Evolutionary conservation across 2,797 vertebrate genomes (phyloP), one percentile per base, ranked within the genome.

Genomic region (Fistularia commersonii): DNA sequence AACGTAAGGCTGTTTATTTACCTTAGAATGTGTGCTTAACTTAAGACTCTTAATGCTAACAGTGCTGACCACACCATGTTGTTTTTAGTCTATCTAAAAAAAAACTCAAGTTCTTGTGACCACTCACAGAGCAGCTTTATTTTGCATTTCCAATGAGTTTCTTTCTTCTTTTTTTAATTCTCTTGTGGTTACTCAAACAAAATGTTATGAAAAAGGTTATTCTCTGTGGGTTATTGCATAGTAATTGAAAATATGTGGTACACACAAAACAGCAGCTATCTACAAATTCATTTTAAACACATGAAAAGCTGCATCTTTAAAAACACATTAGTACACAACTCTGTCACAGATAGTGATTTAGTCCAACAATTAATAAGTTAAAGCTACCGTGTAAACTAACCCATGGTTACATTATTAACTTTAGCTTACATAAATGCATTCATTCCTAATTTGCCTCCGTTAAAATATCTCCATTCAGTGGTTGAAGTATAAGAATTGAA

Each of bases 191-290:
- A 34, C 13, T 40, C 7, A 14, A 37, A 59, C 13, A 50, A 32
- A 15, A 13, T 41, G 66, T 54, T 42, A 65, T 42, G 6, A 6
- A 11, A 65, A 58, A 54, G n/a, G 32, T 57, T 43, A 50, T 6
- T 54, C 8, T 33, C 7, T 7, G 23, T n/a, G 15, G 8, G 42
- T 39, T 31, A 69, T 76, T 83, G 67, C 80, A 81, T 76, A 73
- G 73, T 60, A 1, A 10, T 42, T 54, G 36, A 0, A 56, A 66
- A 47, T 45, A 34, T 38, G 51, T 1, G 58, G 14, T n/a, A 62
- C 45, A 55, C 51, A 23, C 23, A 23, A 23, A 23, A 23, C 23
- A 23, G 23, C 23, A 23, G 23, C 23, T 23, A 23, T 51, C 0
- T 36, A 10, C n/a, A 55, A 45, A 32, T 40, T 60, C 32, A 37